Percentiles rank a stretch among this genome's conserved stretches.
phyloP scores from a whole-genome alignment of 92 coral and sea anemone species.

The Actinostola sp. region DNA sequence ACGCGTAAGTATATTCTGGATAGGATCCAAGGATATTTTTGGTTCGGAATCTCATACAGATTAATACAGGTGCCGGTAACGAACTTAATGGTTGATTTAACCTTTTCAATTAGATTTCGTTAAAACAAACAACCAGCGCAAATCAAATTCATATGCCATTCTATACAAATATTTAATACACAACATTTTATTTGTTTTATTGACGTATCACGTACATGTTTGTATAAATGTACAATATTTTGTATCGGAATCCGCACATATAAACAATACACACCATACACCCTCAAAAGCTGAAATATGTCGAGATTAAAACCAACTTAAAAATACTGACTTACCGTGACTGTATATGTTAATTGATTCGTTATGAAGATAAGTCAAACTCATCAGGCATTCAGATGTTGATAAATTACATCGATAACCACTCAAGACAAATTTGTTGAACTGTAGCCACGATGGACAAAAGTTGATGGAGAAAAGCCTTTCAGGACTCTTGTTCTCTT shows the following conservation, averaged over 20 bases:
- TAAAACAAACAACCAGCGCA: not conserved
- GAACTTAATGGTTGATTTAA: too few species aligned
- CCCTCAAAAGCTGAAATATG: too few species aligned
- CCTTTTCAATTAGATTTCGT: not conserved
- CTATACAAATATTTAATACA: too few species aligned
- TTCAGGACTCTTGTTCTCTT: constrained; percentile 5
- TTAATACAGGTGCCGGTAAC: too few species aligned
- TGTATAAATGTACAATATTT: too few species aligned
- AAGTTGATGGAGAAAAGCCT: constrained; percentile 46
- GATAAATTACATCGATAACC: constrained; percentile 83
- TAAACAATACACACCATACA: too few species aligned
- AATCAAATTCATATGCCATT: too few species aligned
- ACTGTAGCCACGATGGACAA: constrained; percentile 84
- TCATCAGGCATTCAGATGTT: constrained; percentile 68
- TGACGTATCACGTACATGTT: too few species aligned
- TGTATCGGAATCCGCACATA: too few species aligned
- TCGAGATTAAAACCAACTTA: not conserved
- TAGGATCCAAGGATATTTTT: not conserved
- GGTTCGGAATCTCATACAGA: not conserved
- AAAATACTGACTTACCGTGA: constrained; percentile 71
- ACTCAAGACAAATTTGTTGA: constrained; percentile 69
- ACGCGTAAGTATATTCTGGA: not conserved
- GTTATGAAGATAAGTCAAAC: constrained; percentile 87
- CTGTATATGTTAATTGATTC: constrained; percentile 88
- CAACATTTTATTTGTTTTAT: too few species aligned